Evolutionary conservation across 2,797 vertebrate species (phyloP), one percentile per base, ranked within the genome.

Genomic region (Delichon dasypus): DNA sequence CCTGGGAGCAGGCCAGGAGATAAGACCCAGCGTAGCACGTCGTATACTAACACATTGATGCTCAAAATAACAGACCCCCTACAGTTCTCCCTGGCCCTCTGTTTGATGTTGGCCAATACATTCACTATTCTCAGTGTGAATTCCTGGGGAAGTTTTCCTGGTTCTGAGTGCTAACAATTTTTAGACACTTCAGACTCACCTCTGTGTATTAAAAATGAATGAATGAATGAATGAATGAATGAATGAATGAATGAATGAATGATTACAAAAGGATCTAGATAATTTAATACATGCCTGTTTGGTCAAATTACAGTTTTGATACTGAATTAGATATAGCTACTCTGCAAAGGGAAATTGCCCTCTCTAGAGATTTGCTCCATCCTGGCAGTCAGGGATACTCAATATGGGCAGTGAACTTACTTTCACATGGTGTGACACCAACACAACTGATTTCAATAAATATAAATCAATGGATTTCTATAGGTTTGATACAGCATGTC

Each of bases 1-100:
- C 9, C 78, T 81, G 93, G 88, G 54, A 94, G 58, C 58, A 75
- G 47, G 81, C 90, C 94, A 94, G 75, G 57, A 87, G 68, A 89
- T 64, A 83, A 84, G 75, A 94, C 71, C 58, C 51, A 71, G 17
- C 29, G 36, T 25, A 82, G 65, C 36, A 82, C 34, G 73, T 62
- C 73, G 80, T 74, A 64, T 64, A 67, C 55, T 66, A 85, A 87
- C 44, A 45, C 9, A 32, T 86, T 62, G 8, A 76, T 81, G 50
- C 40, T 88, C 60, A 79, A 79, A 61, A 61, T 44, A 58, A 50
- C 1, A 86, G 73, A 72, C 23, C 62, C 44, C 47, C 54, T 86
- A 42, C 64, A 71, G 53, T 66, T 45, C 48, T 80, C 51, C 29
- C 44, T 55, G 29, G 40, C 42, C 38, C 34, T 44, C 51, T 74